A percentile compares a stretch with the other conserved stretches of the same genome.
phyloP scores from a whole-genome alignment of 2,888 invertebrate genomes.

The Doris montereyensis region DNA sequence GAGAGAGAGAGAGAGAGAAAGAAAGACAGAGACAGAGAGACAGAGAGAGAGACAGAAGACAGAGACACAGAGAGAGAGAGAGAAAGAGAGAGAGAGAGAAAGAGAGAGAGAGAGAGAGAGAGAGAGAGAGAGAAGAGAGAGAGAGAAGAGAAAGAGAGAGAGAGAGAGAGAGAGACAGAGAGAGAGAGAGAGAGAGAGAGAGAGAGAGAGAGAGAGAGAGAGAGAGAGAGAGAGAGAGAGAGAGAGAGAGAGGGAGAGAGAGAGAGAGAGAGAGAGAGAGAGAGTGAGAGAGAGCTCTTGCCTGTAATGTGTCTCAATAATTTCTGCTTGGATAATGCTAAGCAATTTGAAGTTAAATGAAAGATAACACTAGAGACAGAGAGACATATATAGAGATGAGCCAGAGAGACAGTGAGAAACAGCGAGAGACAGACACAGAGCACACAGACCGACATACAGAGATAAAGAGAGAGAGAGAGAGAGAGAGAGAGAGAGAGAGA shows the following conservation, averaged over 20 bases:
- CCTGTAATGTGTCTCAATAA: constrained; percentile 8
- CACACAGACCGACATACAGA: too few relatives aligned
- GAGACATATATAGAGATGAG: neutral
- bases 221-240: neutral
- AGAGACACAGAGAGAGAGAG: too few relatives aligned
- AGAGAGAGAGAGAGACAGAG: neutral
- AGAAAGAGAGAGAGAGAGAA: neutral
- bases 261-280: neutral
- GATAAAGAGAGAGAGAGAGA: neutral
- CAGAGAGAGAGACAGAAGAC: neutral
- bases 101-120: neutral
- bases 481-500: neutral
- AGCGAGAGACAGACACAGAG: neutral
- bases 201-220: neutral
- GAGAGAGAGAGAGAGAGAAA: neutral
- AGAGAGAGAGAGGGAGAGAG: neutral
- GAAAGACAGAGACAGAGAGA: neutral
- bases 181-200: neutral
- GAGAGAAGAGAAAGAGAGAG: neutral
- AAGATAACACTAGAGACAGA: too few relatives aligned
- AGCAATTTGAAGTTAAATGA: too few relatives aligned
- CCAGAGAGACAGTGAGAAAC: neutral
- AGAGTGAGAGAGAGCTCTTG: neutral
- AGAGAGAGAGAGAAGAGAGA: neutral
- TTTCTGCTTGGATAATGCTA: constrained; percentile 8